Evolutionary conservation across 2,888 invertebrate genomes (phyloP), one percentile per base, ranked within the genome.

Genomic region (Platycnemis pennipes): DNA sequence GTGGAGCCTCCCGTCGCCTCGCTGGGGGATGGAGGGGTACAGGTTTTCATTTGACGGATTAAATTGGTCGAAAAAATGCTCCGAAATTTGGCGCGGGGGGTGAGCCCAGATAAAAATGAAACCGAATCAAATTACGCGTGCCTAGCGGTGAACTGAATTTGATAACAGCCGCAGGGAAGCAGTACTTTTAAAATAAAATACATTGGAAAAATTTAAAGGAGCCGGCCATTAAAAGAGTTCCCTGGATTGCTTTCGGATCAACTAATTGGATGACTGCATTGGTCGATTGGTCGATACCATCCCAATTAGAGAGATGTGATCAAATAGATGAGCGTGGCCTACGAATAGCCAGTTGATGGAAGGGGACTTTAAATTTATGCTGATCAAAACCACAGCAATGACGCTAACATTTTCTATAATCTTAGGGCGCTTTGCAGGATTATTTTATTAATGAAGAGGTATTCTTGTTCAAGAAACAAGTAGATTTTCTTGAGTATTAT

Each of bases 1-100:
- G 19, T 16, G 26, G 77, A 77, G 63, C 26, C 11, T 13, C 37
- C 37, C 77, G 31, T 77, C 26, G n/a, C 3, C 16, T 1, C 77
- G 77, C 37, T 77, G 37, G 77, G 37, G 77, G 77, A 8, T 7
- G 53, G 63, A 63, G 22, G 63, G 77, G 2, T 1, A 26, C 13
- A 37, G 77, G 77, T 77, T 77, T 77, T 77, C 77, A 77, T 77
- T 77, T 77, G 77, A 77, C 77, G 77, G 77, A 37, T 77, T 77
- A 77, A 77, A 77, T 77, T 77, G 37, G 77, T 77, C 77, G 77
- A 77, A 77, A 77, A 63, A 77, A 77, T 37, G 77, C 77, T 77
- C 77, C 37, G 2, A 37, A 63, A 77, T 37, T 77, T 77, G 77
- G 77, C 77, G 31, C 63, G 63, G 22, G 19, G 56, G 63, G 77